Evolutionary conservation across 2,888 invertebrate genomes (phyloP), one percentile per base, ranked within the genome.

Genomic region (Miltochrista miniata): DNA sequence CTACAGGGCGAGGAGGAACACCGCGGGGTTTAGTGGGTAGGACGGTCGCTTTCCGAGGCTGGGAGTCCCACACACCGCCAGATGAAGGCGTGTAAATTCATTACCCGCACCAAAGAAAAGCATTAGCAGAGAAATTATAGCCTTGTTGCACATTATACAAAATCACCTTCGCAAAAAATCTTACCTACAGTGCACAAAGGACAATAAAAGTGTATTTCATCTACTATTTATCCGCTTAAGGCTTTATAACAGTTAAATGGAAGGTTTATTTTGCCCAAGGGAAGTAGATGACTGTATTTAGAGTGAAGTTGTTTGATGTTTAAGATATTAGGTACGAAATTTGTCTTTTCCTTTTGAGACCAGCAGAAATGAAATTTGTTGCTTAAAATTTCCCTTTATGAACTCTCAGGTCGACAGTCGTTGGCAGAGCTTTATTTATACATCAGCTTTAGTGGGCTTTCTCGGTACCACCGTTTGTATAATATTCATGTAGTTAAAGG

Each of bases 251-350:
- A 36, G 59, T 42, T 59, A 59, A 65, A 59, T 62, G 48, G 59
- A 59, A 60, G 48, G 56, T 43, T 65, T 53, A 58, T 53, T 55
- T 61, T 61, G 56, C 70, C 59, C 54, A 30, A 8, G 61, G 66
- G 61, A 63, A 38, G 52, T 48, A 41, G 59, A 31, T 0, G 55
- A 42, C 43, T 56, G 45, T 61, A 48, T 66, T 66, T 57, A 57
- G 53, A 48, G n/a, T 15, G 11, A 41, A 54, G 14, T 14, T 14
- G 41, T 68, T 34, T 43, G 51, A 46, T 48, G 43, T 51, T 44
- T 35, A 51, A 49, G 36, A 51, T 49, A 45, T 3, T 48, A 48
- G 29, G 5, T 29, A 43, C 41, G 40, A 52, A 45, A 42, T 46
- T 30, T 14, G 31, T 15, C 13, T 31, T 13, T 30, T 14, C 11